phyloP scores from a whole-genome alignment of 2,888 invertebrate genomes.

The Linnaemya tessellans region DNA sequence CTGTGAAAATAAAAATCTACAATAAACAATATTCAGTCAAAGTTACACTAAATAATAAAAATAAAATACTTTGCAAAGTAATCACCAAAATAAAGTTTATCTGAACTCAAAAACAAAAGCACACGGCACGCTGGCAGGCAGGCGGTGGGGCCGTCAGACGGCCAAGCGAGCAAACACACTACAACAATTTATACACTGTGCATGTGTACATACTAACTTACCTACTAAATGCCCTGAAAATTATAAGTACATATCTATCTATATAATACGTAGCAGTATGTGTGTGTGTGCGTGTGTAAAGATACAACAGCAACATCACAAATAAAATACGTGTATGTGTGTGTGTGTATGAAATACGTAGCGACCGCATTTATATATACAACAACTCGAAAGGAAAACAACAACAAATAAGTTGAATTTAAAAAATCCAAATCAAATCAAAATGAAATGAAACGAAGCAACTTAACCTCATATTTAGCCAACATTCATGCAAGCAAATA shows the following conservation, averaged over 20 bases:
- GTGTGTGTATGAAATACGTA: conserved; percentile 49
- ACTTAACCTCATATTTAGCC: conserved; percentile 83
- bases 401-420: conserved; percentile 52
- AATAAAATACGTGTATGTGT: background rate
- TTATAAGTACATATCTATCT: conserved; percentile 12
- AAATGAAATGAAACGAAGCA: conserved; percentile 79
- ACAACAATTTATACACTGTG: conserved; percentile 22
- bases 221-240: conserved; percentile 67
- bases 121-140: background rate
- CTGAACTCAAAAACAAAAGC: conserved; percentile 59
- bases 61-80: conserved; percentile 65
- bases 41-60: conserved; percentile 64
- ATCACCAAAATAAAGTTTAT: conserved; percentile 69
- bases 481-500: conserved; percentile 74
- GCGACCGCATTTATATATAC: conserved; percentile 74
- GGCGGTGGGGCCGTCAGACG: background rate
- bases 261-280: background rate
- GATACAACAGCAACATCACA: conserved; percentile 72
- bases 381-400: conserved; percentile 58
- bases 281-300: background rate
- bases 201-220: conserved; percentile 31
- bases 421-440: conserved; percentile 69
- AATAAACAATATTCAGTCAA: conserved; percentile 55
- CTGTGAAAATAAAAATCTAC: conserved; percentile 34
- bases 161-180: background rate